Conservation (phyloP, 2,113 vertebrate genomes). For the Erpornis zantholeuca region DNA sequence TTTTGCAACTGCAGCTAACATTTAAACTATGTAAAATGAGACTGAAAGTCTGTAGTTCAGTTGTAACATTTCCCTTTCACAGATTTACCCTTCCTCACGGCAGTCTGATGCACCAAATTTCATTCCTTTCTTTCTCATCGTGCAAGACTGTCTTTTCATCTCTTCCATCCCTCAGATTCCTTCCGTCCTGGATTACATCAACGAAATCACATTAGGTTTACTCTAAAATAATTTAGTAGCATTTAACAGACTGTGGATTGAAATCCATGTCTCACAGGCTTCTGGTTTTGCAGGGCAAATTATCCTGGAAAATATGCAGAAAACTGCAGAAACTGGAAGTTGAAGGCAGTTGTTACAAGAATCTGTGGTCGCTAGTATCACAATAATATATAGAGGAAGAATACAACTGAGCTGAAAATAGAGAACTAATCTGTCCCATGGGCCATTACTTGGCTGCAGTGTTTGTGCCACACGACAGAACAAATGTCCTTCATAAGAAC, state of each 20-base stretch:
- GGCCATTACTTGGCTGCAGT: neutral
- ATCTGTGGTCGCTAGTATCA: neutral
- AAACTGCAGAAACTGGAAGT: neutral
- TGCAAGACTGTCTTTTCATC: neutral
- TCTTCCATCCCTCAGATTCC: neutral
- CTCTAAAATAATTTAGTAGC: neutral
- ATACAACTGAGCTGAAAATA: neutral
- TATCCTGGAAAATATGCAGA: neutral
- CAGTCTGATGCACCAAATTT: neutral
- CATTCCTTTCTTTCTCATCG: neutral
- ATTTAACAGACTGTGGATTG: neutral
- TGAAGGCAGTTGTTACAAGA: neutral
- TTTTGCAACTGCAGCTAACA: neutral
- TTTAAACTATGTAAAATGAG: neutral
- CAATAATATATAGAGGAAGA: neutral
- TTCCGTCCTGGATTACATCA: neutral
- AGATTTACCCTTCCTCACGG: neutral
- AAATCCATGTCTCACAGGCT: neutral
- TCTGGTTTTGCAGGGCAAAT: neutral
- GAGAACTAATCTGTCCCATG: neutral
- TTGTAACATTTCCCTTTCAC: neutral
- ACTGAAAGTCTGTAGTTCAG: neutral
- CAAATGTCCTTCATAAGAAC: neutral
- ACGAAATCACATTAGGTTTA: neutral
- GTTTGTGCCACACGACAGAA: neutral